phyloP scores from a whole-genome alignment of 1,140 invertebrate genomes.

The Hydropsyche tenuis region DNA sequence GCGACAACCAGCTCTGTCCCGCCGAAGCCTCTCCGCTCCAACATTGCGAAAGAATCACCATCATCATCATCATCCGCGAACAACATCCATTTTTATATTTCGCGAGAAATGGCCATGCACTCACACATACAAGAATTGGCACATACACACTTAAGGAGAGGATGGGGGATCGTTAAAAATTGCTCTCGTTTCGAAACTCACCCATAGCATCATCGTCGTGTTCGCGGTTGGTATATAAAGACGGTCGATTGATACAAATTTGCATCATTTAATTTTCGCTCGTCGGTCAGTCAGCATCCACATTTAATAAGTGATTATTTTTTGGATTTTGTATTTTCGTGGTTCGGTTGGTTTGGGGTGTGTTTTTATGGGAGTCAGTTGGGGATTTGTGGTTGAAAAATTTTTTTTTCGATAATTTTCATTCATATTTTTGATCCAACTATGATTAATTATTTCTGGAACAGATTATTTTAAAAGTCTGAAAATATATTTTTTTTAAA shows the following conservation, averaged over 20 bases:
- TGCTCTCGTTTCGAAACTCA: constrained; percentile 36
- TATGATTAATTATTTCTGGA: no score
- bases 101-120: constrained; percentile 6
- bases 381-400: no score
- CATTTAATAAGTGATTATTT: not conserved
- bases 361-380: not conserved
- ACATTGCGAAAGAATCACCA: no score
- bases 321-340: not conserved
- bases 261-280: constrained; percentile 34
- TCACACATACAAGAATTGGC: not conserved
- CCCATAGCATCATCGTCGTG: constrained; percentile 19
- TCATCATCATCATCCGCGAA: no score
- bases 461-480: no score
- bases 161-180: constrained; percentile 18
- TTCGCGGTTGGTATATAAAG: constrained; percentile 30
- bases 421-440: no score
- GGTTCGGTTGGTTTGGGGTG: not conserved
- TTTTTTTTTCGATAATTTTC: no score
- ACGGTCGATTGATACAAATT: constrained; percentile 37
- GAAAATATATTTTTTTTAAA: no score
- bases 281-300: constrained; percentile 23
- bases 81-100: constrained; percentile 8
- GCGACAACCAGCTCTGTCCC: no score
- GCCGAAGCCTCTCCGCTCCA: no score
- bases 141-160: no score